phyloP scores from a whole-genome alignment of 2,888 invertebrate species.

The Drosophila pegasa region DNA sequence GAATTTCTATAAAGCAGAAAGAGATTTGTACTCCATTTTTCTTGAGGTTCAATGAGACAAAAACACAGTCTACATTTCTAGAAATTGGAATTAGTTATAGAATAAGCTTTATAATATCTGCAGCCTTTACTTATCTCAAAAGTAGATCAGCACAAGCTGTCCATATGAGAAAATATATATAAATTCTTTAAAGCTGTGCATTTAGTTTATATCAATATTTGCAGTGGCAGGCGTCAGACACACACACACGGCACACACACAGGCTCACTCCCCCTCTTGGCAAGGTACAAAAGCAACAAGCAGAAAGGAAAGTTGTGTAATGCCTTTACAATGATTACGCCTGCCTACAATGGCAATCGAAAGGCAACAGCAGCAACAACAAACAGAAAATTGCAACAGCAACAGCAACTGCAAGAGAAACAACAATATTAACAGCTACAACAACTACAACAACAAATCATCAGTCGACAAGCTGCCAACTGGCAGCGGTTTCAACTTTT shows the following conservation, averaged over 20 bases:
- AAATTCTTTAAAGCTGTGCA: not conserved
- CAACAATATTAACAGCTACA: slow-evolving; percentile 27
- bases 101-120: too few species aligned
- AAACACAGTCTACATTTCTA: too few species aligned
- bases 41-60: too few species aligned
- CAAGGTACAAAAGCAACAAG: slow-evolving; percentile 42
- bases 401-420: slow-evolving; percentile 16
- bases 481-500: slow-evolving; percentile 67
- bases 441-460: slow-evolving; percentile 25
- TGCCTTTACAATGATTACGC: slow-evolving; percentile 72
- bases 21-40: too few species aligned
- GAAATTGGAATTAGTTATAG: too few species aligned
- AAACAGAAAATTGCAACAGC: too few species aligned
- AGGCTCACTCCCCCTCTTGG: slow-evolving; percentile 23
- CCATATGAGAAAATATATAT: not conserved
- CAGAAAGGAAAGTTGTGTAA: slow-evolving; percentile 72
- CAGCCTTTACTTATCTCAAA: too few species aligned
- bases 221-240: slow-evolving; percentile 2
- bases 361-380: slow-evolving; percentile 1
- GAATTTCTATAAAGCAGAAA: not conserved
- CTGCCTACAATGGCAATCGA: slow-evolving; percentile 28
- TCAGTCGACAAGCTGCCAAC: slow-evolving; percentile 45
- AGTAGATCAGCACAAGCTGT: not conserved
- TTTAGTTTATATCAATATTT: not conserved
- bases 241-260: slow-evolving; percentile 6